These are phyloP conservation scores for Cheiracanthium punctorium DNA, from an alignment of 2,888 invertebrate species.

Conservation along the genomic window DNA sequence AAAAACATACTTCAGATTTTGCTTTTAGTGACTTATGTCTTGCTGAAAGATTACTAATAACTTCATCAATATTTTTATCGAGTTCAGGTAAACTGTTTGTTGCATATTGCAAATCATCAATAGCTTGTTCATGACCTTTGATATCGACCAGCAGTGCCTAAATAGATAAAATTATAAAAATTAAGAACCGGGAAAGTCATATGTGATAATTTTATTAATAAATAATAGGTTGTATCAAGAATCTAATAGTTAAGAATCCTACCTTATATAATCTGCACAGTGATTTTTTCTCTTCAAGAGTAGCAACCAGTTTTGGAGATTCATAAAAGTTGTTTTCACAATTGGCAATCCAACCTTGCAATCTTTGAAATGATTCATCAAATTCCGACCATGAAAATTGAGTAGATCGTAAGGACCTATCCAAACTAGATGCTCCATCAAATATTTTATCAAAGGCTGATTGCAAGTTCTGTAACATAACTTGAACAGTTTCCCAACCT, in stretches of 20 bases:
- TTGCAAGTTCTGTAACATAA: conserved; percentile 89
- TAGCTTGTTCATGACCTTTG: conserved; percentile 88
- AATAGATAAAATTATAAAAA: conserved; percentile 1
- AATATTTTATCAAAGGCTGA: conserved; percentile 87
- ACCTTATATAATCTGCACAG: conserved; percentile 89
- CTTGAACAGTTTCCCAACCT: conserved; percentile 89
- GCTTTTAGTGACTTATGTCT: conserved; percentile 84
- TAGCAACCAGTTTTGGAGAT: conserved; percentile 88
- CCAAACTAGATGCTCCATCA: conserved; percentile 86
- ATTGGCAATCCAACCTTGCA: conserved; percentile 86
- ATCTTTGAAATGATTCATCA: conserved; percentile 87
- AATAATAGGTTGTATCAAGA: background rate
- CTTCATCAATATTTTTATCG: conserved; percentile 84
- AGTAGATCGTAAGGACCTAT: conserved; percentile 88
- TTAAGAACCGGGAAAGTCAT: too few relatives aligned
- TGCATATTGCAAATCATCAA: conserved; percentile 87
- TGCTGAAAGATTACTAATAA: conserved; percentile 83
- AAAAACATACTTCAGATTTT: conserved; percentile 79
- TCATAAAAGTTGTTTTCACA: conserved; percentile 85
- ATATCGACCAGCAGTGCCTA: conserved; percentile 86
- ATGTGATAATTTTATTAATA: background rate
- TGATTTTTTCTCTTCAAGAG: conserved; percentile 92
- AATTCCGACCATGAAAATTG: conserved; percentile 89
- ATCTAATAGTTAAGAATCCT: conserved; percentile 24
- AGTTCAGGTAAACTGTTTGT: conserved; percentile 87